Conservation (phyloP, 2,113 vertebrate species). For the Ailuropoda melanoleuca region DNA sequence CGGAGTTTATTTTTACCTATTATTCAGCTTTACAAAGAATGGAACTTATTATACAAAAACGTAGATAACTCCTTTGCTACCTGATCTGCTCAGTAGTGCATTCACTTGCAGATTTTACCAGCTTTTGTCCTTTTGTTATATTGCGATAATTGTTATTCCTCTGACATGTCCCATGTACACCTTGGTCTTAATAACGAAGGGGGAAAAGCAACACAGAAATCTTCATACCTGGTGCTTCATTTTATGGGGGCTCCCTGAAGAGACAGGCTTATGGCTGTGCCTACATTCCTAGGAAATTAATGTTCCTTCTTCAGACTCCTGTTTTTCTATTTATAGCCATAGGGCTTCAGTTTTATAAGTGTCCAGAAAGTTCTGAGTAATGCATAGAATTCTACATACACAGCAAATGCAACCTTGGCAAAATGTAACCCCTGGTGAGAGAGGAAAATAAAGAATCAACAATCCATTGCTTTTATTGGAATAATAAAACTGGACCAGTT, state of each 20-base stretch:
- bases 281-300: constrained; percentile 88
- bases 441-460: constrained; percentile 61
- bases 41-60: background rate
- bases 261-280: constrained; percentile 79
- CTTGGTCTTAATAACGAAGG: constrained; percentile 45
- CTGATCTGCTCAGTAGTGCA: background rate
- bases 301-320: constrained; percentile 83
- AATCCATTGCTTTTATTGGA: constrained; percentile 55
- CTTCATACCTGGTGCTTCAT: constrained; percentile 30
- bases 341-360: constrained; percentile 69
- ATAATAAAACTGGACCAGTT: constrained; percentile 54
- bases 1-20: background rate
- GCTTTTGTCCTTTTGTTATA: background rate
- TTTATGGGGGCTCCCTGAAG: constrained; percentile 68
- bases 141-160: constrained; percentile 35
- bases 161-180: background rate
- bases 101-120: constrained; percentile 13
- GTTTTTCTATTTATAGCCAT: constrained; percentile 86
- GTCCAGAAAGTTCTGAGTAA: constrained; percentile 67
- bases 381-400: constrained; percentile 48
- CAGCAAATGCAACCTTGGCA: constrained; percentile 58
- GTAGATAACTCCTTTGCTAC: background rate
- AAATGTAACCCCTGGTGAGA: constrained; percentile 52
- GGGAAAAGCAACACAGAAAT: constrained; percentile 32
- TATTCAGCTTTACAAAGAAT: background rate